These are phyloP conservation scores for Montipora cactus DNA, from an alignment of 64 coral and sea anemone genomes.

Conservation along the genomic window DNA sequence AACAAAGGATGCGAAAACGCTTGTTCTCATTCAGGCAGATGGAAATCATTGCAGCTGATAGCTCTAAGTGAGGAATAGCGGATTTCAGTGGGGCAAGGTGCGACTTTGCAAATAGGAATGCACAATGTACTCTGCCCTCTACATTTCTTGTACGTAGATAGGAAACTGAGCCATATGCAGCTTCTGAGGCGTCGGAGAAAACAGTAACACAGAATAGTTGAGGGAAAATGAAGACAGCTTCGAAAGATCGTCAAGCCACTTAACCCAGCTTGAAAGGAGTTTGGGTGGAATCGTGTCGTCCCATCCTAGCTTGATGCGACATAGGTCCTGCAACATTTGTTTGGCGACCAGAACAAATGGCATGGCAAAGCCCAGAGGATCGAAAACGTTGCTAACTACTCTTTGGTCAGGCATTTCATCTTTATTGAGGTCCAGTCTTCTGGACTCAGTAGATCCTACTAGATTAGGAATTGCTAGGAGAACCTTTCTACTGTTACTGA, in stretches of 20 bases:
- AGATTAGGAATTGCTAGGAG: neutral
- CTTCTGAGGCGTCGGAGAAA: slow-evolving; percentile 16
- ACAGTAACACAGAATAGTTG: neutral
- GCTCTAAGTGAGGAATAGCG: neutral
- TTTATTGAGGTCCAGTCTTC: neutral
- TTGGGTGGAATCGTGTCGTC: neutral
- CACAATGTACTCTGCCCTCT: neutral
- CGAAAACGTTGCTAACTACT: neutral
- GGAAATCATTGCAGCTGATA: neutral
- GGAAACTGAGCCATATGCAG: slow-evolving; percentile 14
- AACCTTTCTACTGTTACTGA: neutral
- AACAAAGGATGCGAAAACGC: too few relatives aligned
- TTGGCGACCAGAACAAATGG: neutral
- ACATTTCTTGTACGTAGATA: slow-evolving; percentile 1
- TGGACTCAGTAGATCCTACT: neutral
- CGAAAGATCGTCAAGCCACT: neutral
- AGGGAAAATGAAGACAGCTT: neutral
- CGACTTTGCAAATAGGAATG: neutral
- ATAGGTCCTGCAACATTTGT: too few relatives aligned
- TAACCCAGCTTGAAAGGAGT: neutral
- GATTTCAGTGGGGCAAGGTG: neutral
- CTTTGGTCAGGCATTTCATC: neutral
- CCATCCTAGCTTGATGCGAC: neutral
- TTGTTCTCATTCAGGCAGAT: too few relatives aligned
- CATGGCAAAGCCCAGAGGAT: neutral